Evolutionary conservation across 2,888 invertebrate genomes (phyloP), one percentile per base, ranked within the genome.

Genomic region (Formica aserva): DNA sequence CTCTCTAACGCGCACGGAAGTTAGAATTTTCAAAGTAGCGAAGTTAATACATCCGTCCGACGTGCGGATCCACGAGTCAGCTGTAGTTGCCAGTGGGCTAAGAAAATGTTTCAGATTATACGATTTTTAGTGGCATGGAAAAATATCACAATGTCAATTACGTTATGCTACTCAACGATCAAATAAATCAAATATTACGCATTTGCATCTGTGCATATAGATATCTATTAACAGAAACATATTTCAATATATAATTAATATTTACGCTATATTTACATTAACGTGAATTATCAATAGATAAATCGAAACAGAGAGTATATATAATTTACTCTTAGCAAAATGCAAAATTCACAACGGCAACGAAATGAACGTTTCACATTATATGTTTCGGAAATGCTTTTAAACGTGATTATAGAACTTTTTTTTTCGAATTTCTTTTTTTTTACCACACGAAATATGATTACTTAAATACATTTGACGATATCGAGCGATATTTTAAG

Each of bases 11-110:
- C 60, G 41, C 32, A 45, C 13, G 60, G 45, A 77, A 77, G 77
- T 77, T 63, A 38, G 77, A 71, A 78, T 78, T 78, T 78, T 71
- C 78, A 60, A 78, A 78, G 78, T 69, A 71, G 71, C 32, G 22
- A 26, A 60, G 60, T 22, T 78, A 78, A 78, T 71, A 71, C 57
- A 41, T 69, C 29, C 67, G 77, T 77, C 71, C 69, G 67, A 69
- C 15, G 22, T 45, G 78, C 71, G 71, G 71, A 71, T 78, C 41
- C 71, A 60, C 78, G 60, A 77, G 76, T 66, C 67, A 38, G 69
- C 55, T 41, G 41, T 55, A 57, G 32, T 45, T 57, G 22, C 32
- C 71, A 55, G 71, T 35, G 57, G 45, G 78, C 71, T 78, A 45
- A 71, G 67, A 71, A 76, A 60, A 78, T 78, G 32, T 78, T 78